phyloP scores from a whole-genome alignment of 2,888 invertebrate genomes.

The Dermolepida albohirtum region DNA sequence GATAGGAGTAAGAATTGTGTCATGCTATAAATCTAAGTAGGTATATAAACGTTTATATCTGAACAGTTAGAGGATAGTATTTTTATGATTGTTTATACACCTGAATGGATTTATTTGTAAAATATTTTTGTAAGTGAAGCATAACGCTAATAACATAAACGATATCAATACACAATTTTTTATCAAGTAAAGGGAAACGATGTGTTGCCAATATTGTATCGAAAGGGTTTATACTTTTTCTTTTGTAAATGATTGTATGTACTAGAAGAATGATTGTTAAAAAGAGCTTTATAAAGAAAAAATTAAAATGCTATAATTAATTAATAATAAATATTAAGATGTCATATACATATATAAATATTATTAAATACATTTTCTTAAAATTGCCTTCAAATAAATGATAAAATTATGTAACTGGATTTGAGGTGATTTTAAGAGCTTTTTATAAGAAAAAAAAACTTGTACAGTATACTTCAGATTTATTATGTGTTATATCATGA shows the following conservation, averaged over 20 bases:
- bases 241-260: constrained; percentile 23
- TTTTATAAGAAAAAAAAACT: constrained; percentile 27
- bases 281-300: constrained; percentile 18
- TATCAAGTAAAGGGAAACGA: too few relatives aligned
- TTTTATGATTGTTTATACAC: too few relatives aligned
- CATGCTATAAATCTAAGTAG: too few relatives aligned
- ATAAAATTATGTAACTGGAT: constrained; percentile 11
- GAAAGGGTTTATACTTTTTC: background rate
- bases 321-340: constrained; percentile 14
- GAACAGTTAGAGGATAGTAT: too few relatives aligned
- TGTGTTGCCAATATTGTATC: too few relatives aligned
- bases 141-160: too few relatives aligned
- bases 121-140: too few relatives aligned
- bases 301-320: constrained; percentile 8
- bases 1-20: too few relatives aligned
- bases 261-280: constrained; percentile 2
- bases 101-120: too few relatives aligned
- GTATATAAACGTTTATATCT: too few relatives aligned
- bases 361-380: constrained; percentile 27
- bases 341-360: constrained; percentile 33
- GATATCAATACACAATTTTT: too few relatives aligned
- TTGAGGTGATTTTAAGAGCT: constrained; percentile 32
- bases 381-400: constrained; percentile 15
- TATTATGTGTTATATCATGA: constrained; percentile 13
- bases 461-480: constrained; percentile 33